Evolutionary conservation across 2,888 invertebrate genomes (phyloP).

Genomic region (Ormyrus pomaceus): DNA sequence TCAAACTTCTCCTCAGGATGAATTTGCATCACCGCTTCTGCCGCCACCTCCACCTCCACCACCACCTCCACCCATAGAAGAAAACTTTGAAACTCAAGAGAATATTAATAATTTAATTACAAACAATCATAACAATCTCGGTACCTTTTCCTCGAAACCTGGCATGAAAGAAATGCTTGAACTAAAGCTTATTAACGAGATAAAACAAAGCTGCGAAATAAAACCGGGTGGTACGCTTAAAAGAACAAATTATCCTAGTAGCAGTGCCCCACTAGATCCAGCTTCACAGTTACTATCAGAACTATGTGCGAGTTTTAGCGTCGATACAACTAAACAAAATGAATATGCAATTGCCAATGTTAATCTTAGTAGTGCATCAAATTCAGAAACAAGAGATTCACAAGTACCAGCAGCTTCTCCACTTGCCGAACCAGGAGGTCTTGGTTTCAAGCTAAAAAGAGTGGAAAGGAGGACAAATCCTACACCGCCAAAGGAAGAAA

Average conservation of each 20-base stretch:
- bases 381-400: slow-evolving; percentile 8
- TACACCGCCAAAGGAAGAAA: slow-evolving; percentile 79
- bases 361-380: too few relatives aligned
- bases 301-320: slow-evolving; percentile 88
- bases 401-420: slow-evolving; percentile 61
- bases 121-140: slow-evolving; percentile 56
- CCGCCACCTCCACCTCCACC: slow-evolving; percentile 75
- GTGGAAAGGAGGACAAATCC: slow-evolving; percentile 82
- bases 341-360: slow-evolving; percentile 67
- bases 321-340: slow-evolving; percentile 78
- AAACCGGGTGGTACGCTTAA: slow-evolving; percentile 77
- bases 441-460: slow-evolving; percentile 81
- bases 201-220: slow-evolving; percentile 86
- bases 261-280: slow-evolving; percentile 80
- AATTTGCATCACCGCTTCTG: slow-evolving; percentile 67
- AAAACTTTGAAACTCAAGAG: not conserved
- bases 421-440: slow-evolving; percentile 64
- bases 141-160: slow-evolving; percentile 75
- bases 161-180: slow-evolving; percentile 90
- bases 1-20: slow-evolving; percentile 76
- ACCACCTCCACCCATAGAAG: slow-evolving; percentile 63
- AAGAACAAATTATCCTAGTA: slow-evolving; percentile 57
- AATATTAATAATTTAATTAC: not conserved
- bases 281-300: slow-evolving; percentile 89
- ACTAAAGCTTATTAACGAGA: slow-evolving; percentile 88